Evolutionary conservation across 2,888 invertebrate species (phyloP).

Genomic region (Ecliptopera silaceata): DNA sequence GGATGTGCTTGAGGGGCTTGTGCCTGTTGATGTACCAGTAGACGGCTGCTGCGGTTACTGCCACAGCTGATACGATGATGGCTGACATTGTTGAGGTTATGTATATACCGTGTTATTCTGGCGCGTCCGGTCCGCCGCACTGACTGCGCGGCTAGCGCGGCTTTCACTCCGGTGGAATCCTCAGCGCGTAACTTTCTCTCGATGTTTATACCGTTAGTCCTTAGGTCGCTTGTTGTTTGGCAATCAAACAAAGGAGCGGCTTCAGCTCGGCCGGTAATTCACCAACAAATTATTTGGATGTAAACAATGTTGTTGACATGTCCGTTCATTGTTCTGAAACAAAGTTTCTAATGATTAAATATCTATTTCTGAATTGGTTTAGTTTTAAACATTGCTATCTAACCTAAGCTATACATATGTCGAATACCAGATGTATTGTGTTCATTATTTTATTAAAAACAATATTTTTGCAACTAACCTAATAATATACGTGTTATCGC

Average conservation of each 20-base stretch:
- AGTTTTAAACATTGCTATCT: too few relatives aligned
- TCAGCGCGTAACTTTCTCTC: slow-evolving; percentile 76
- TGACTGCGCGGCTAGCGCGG: slow-evolving; percentile 61
- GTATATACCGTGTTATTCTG: slow-evolving; percentile 64
- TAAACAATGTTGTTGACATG: not conserved
- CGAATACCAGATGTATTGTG: too few relatives aligned
- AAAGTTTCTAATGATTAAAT: not conserved
- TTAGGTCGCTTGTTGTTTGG: slow-evolving; percentile 41
- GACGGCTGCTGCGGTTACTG: slow-evolving; percentile 55
- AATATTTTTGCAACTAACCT: slow-evolving; percentile 1
- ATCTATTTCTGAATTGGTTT: too few relatives aligned
- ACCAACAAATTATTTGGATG: not conserved
- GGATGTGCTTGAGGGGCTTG: slow-evolving; percentile 77
- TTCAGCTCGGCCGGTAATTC: not conserved
- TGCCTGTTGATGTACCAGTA: slow-evolving; percentile 80
- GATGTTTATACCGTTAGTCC: slow-evolving; percentile 73
- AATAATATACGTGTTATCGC: slow-evolving; percentile 49
- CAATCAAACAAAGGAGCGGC: not conserved
- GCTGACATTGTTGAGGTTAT: slow-evolving; percentile 71
- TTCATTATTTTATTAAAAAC: not conserved
- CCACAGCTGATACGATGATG: slow-evolving; percentile 55
- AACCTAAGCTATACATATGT: too few relatives aligned
- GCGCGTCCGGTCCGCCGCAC: slow-evolving; percentile 59
- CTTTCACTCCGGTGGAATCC: slow-evolving; percentile 73
- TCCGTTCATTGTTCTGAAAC: not conserved